Base-by-base conservation (phyloP, 2,113 vertebrate species). In the Mobula hypostoma region DNA sequence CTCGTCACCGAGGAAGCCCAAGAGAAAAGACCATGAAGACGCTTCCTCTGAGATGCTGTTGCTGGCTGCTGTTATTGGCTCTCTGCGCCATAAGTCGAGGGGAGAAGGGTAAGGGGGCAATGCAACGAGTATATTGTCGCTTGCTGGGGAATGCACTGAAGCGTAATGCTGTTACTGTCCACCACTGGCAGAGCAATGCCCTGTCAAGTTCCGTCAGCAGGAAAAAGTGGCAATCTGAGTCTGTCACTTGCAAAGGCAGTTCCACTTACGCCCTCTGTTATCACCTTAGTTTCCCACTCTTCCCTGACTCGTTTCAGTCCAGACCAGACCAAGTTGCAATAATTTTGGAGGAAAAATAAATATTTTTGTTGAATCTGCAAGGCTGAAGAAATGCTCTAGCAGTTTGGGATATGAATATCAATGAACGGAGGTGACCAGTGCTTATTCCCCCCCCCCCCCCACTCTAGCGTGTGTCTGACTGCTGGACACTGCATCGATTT, bases 401-500 rank as follows among this genome's bases (percentile, higher is more conserved):
- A 9, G 56, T 0, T 58, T 61, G 83, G 56, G 27, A 56, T 29
- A 14, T 61, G 29, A 19, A 66, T 66, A 12, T 32, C n/a, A 63
- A 7, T 90, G 61, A 66, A 7, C 29, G 63, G 58, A 32, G 77
- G 72, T 70, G 68, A 70, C 11, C 68, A 61, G 24, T 4, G 4
- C 32, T 58, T 32, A 36, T 66, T 66, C 19, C 48, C 48, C 48
- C 48, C 48, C 48, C 48, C 48, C 17, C 17, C 17, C 68, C 85
- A 90, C 61, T 5, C n/a, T 58, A 15, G 58, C 17, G 29, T 32
- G 27, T n/a, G 56, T 14, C 61, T 32, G 29, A 66, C 85, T 90
- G 61, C 85, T 66, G 61, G 85, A 66, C 85, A 66, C 58, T 7
- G n/a, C 85, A 90, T 90, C 61, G 85, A 90, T 90, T 90, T 90